phyloP scores from a whole-genome alignment of 2,797 vertebrate genomes.

The Galago senegalensis region DNA sequence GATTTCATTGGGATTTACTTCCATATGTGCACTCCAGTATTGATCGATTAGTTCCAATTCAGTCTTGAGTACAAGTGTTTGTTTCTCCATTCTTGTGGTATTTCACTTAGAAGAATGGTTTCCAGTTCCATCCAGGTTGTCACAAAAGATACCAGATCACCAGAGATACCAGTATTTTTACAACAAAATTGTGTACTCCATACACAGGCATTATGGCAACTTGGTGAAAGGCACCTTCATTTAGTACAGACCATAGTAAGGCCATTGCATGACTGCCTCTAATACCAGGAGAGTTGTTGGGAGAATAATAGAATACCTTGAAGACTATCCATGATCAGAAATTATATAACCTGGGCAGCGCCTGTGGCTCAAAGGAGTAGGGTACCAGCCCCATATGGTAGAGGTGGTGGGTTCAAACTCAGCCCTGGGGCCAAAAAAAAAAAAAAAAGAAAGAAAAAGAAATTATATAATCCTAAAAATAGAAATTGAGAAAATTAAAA shows the following conservation, averaged over 20 bases:
- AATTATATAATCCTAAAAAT: background rate
- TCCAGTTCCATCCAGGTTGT: too few species aligned
- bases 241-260: background rate
- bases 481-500: background rate
- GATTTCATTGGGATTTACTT: too few species aligned
- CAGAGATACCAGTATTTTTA: background rate
- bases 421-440: too few species aligned
- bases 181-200: background rate
- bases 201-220: background rate
- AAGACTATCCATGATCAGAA: conserved; percentile 5
- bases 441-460: background rate
- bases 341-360: background rate
- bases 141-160: too few species aligned
- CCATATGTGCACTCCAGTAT: too few species aligned
- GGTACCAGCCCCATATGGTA: too few species aligned
- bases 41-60: too few species aligned
- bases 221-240: background rate
- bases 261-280: background rate
- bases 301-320: background rate
- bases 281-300: background rate
- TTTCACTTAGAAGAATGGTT: too few species aligned
- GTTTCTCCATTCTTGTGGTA: too few species aligned
- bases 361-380: too few species aligned
- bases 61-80: too few species aligned
- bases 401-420: too few species aligned